phyloP scores from a whole-genome alignment of 1,140 invertebrate genomes.

The Polypedilum pembai region DNA sequence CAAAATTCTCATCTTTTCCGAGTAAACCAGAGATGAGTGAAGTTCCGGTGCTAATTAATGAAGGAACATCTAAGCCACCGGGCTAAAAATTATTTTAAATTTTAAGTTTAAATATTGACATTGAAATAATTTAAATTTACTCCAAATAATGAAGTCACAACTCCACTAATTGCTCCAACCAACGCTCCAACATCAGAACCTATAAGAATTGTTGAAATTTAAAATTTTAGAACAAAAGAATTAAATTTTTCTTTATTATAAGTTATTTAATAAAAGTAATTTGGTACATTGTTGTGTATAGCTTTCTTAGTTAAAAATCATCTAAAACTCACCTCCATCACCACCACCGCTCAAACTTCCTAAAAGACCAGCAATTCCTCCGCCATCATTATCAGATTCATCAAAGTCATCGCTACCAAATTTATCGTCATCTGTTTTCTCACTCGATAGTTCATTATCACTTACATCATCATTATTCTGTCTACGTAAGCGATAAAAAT shows the following conservation, averaged over 20 bases:
- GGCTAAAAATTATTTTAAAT: slow-evolving; percentile 36
- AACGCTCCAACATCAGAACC: slow-evolving; percentile 43
- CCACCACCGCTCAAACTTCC: slow-evolving; percentile 45
- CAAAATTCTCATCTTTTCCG: slow-evolving; percentile 46
- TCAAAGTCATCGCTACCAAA: slow-evolving; percentile 7
- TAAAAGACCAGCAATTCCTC: slow-evolving; percentile 46
- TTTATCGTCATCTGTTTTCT: slow-evolving; percentile 29
- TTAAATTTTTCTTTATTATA: neutral
- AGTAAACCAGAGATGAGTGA: slow-evolving; percentile 41
- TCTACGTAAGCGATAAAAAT: slow-evolving; percentile 29
- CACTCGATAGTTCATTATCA: slow-evolving; percentile 33
- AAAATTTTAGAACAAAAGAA: neutral
- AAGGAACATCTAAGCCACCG: slow-evolving; percentile 42
- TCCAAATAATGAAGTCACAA: slow-evolving; percentile 45
- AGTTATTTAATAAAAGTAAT: no score
- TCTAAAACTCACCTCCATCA: slow-evolving; percentile 30
- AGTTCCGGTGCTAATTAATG: slow-evolving; percentile 40
- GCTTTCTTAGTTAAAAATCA: no score
- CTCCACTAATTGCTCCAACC: slow-evolving; percentile 44
- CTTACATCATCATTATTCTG: slow-evolving; percentile 40
- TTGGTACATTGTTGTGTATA: no score
- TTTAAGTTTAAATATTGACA: neutral
- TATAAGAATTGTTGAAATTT: slow-evolving; percentile 1
- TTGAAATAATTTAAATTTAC: slow-evolving; percentile 38
- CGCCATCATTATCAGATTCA: slow-evolving; percentile 34